Percentiles rank a stretch among this genome's conserved stretches.
These are phyloP conservation scores for Alosa sapidissima DNA, from an alignment of 2,797 vertebrate genomes.

Conservation along the genomic window DNA sequence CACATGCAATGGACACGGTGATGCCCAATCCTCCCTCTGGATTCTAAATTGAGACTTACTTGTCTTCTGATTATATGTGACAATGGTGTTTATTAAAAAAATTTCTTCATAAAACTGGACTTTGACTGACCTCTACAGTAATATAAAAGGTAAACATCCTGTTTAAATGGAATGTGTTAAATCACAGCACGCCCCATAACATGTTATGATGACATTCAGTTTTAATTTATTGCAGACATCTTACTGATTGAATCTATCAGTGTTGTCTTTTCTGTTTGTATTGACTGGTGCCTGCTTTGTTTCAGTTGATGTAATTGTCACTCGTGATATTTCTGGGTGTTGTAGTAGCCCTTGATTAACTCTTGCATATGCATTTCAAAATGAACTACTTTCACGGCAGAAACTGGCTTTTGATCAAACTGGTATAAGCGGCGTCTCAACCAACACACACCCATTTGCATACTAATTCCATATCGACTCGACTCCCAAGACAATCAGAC, in stretches of 20 bases:
- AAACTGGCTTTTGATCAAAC: constrained; percentile 43
- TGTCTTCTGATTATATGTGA: neutral
- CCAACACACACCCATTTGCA: constrained; percentile 39
- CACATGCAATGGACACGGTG: neutral
- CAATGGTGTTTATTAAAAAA: neutral
- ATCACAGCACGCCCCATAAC: neutral
- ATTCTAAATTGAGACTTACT: neutral
- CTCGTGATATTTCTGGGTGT: constrained; percentile 31
- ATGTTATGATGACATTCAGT: neutral
- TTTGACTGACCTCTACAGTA: constrained; percentile 9
- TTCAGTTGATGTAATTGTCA: constrained; percentile 41
- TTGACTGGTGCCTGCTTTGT: constrained; percentile 29
- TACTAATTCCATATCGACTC: constrained; percentile 50
- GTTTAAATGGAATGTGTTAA: neutral
- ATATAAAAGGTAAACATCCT: neutral
- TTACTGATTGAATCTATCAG: neutral
- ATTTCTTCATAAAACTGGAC: neutral
- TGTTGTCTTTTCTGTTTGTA: constrained; percentile 30
- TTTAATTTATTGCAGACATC: neutral
- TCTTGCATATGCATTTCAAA: constrained; percentile 40
- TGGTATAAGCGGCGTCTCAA: constrained; percentile 34
- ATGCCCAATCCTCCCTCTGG: neutral
- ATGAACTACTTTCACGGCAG: constrained; percentile 42
- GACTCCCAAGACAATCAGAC: constrained; percentile 50
- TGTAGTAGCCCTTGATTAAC: constrained; percentile 45